Evolutionary conservation across 2,113 vertebrate species (phyloP).

Genomic region (Gymnobelideus leadbeateri): DNA sequence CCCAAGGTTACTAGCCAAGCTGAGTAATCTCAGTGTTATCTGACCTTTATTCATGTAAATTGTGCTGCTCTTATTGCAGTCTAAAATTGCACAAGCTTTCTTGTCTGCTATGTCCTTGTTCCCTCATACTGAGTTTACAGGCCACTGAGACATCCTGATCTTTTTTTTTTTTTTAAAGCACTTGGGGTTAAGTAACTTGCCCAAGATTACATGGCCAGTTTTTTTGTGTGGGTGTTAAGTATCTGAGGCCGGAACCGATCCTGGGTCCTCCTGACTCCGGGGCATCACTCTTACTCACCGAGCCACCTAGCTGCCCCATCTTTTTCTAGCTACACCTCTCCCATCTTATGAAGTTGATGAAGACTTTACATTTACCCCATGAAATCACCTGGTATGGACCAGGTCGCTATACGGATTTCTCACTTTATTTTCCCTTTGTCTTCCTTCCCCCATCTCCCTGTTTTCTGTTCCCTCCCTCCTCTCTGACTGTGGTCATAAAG

Average conservation of each 20-base stretch:
- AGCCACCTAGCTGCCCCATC: too few species aligned
- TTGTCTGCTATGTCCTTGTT: not conserved
- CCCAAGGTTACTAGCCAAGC: not conserved
- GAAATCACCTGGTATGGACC: not conserved
- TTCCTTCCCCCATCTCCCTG: slow-evolving; percentile 50
- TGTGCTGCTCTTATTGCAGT: not conserved
- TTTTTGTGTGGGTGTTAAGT: too few species aligned
- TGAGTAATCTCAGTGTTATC: not conserved
- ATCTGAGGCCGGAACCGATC: too few species aligned
- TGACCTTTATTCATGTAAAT: not conserved
- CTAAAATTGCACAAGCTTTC: not conserved
- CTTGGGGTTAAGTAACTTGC: too few species aligned
- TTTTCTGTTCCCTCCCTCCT: not conserved
- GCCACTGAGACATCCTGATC: not conserved
- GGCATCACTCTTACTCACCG: too few species aligned
- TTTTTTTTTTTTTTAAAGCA: too few species aligned
- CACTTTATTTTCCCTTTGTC: not conserved
- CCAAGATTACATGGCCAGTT: too few species aligned
- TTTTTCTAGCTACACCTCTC: not conserved
- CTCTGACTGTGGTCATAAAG: slow-evolving; percentile 47
- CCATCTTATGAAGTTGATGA: not conserved
- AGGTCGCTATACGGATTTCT: slow-evolving; percentile 34
- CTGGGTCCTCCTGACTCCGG: too few species aligned
- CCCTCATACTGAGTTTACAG: not conserved
- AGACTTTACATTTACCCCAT: not conserved